Base-by-base conservation (phyloP, 2,888 invertebrate genomes). In the Erebia palarica region DNA sequence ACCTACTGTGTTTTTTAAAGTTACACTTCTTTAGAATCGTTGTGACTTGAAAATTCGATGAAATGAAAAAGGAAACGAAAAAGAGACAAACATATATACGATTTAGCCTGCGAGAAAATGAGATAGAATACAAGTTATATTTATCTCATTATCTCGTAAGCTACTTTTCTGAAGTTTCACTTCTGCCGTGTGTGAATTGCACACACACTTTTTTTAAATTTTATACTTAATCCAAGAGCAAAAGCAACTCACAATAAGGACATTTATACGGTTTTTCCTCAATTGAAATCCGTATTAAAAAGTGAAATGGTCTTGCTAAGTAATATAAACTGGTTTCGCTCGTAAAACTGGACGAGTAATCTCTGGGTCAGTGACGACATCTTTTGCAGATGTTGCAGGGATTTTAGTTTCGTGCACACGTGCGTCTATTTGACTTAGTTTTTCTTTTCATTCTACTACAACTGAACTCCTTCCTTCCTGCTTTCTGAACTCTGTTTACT, bases 321-420 rank as follows among this genome's bases (percentile, higher is more conserved):
- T 27, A 27, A 58, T 13, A 57, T 60, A 16, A 60, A 42, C 59
- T 60, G 60, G 42, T 60, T 42, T 42, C 14, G 14, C 13, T 67
- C 49, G 36, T 49, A 13, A 67, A 67, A 58, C 44, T 16, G 49
- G n/a, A 18, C 57, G 44, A 55, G 64, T 47, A 55, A 68, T 68
- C 68, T 71, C 68, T 68, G 68, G 71, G 71, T 71, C 71, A 71
- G 68, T 65, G 71, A 68, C 71, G 68, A 42, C 69, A 16, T 68
- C 71, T 36, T 68, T 67, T 49, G 64, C 69, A 64, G 16, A 69
- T 49, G 63, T 47, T 42, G 42, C 16, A 16, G 60, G 42, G 60
- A 60, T 60, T 60, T 55, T 59, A 13, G 27, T 5, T 4, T 58
- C 7, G 27, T 3, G n/a, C n/a, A 42, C n/a, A 42, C 59, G 0